phyloP scores from a whole-genome alignment of 2,888 invertebrate genomes.

The Ectemnius lituratus region DNA sequence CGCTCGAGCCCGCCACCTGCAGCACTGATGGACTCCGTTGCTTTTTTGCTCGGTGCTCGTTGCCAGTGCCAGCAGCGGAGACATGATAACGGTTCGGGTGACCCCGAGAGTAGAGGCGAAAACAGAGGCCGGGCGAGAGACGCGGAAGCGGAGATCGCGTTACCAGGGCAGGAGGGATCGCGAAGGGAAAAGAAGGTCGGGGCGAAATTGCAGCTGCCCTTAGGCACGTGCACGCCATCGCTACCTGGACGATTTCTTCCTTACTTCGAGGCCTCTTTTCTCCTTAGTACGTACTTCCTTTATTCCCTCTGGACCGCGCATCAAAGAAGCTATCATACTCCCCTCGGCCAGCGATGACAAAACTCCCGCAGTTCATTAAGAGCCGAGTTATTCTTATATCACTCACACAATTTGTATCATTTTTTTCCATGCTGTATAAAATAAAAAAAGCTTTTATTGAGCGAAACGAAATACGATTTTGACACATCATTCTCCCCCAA shows the following conservation, averaged over 20 bases:
- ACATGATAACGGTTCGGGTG: constrained; percentile 55
- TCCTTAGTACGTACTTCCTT: constrained; percentile 17
- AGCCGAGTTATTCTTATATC: too few relatives aligned
- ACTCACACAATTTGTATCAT: too few relatives aligned
- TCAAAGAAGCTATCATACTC: not conserved
- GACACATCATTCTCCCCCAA: too few relatives aligned
- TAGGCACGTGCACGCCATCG: constrained; percentile 65
- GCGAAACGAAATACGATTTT: too few relatives aligned
- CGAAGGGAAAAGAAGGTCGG: constrained; percentile 37
- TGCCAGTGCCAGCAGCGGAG: constrained; percentile 11
- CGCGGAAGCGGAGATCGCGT: constrained; percentile 65
- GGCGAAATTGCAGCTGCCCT: constrained; percentile 67
- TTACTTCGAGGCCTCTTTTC: constrained; percentile 25
- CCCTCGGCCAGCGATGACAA: not conserved
- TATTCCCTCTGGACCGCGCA: not conserved
- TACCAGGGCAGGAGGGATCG: constrained; percentile 52
- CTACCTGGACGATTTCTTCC: constrained; percentile 58
- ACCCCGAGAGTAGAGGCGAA: constrained; percentile 48
- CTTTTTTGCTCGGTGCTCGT: not conserved
- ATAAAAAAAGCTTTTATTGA: not conserved
- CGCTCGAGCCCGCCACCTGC: too few relatives aligned
- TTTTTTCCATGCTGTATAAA: too few relatives aligned
- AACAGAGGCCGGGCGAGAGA: constrained; percentile 57
- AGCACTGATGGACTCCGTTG: too few relatives aligned
- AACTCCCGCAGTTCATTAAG: constrained; percentile 7